Evolutionary conservation across 2,888 invertebrate species (phyloP).

Genomic region (Philereme transversata): DNA sequence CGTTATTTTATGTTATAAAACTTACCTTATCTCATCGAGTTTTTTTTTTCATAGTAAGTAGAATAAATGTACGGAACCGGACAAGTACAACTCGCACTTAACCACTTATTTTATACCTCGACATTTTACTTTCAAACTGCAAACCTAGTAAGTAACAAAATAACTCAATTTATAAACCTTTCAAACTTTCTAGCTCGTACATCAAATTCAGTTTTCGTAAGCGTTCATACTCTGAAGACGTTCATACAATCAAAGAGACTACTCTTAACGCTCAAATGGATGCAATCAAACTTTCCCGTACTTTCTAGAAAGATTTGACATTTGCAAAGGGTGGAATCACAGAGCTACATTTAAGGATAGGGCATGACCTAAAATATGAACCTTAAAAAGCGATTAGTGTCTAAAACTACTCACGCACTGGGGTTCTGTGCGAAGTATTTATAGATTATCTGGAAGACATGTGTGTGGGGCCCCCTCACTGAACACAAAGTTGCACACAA

Average conservation of each 20-base stretch:
- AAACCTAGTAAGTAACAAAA: not conserved
- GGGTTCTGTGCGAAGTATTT: too few species aligned
- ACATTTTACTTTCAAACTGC: not conserved
- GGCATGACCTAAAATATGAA: not conserved
- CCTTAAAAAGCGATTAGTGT: not conserved
- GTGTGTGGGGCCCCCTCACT: too few species aligned
- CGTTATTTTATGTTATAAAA: too few species aligned
- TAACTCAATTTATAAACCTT: slow-evolving; percentile 9
- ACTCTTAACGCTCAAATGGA: slow-evolving; percentile 16
- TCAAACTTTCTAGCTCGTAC: slow-evolving; percentile 10
- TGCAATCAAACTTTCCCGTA: slow-evolving; percentile 40
- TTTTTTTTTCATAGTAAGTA: too few species aligned
- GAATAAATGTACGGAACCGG: too few species aligned
- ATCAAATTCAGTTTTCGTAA: slow-evolving; percentile 15
- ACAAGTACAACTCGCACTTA: too few species aligned
- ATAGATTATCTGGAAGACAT: too few species aligned
- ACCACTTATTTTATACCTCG: too few species aligned
- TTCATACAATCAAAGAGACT: slow-evolving; percentile 14
- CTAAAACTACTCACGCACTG: too few species aligned
- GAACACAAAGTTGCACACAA: too few species aligned
- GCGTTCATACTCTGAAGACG: slow-evolving; percentile 1
- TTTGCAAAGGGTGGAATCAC: slow-evolving; percentile 18
- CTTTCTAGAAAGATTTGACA: slow-evolving; percentile 25
- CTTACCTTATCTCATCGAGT: too few species aligned
- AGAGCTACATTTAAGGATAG: slow-evolving; percentile 6